Evolutionary conservation across 2,797 vertebrate species (phyloP).

Genomic region (Morus bassanus): DNA sequence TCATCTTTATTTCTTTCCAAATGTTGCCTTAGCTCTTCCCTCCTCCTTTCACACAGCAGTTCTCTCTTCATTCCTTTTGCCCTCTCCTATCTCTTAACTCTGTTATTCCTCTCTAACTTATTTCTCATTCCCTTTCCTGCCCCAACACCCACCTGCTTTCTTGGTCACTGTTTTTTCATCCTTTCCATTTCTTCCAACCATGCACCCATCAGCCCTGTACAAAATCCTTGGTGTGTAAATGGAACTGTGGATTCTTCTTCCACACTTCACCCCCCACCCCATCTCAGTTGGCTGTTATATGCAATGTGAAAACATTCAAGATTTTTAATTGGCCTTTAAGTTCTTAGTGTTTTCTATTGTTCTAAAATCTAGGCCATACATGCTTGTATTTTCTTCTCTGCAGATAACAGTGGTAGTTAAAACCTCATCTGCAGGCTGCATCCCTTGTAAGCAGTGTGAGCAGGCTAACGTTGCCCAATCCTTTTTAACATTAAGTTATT

Average conservation of each 20-base stretch:
- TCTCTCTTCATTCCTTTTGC: background rate
- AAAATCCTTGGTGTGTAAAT: background rate
- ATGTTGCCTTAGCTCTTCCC: background rate
- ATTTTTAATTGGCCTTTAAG: background rate
- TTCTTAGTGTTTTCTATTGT: background rate
- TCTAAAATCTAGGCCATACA: background rate
- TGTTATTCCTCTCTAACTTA: background rate
- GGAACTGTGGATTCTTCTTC: background rate
- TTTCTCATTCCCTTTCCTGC: background rate
- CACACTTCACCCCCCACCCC: background rate
- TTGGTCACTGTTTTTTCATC: background rate
- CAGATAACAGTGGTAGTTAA: background rate
- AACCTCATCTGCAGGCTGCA: background rate
- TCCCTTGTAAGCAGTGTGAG: background rate
- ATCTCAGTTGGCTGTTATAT: background rate
- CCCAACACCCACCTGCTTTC: background rate
- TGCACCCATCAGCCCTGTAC: background rate
- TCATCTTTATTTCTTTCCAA: background rate
- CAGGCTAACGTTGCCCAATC: background rate
- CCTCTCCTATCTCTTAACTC: background rate
- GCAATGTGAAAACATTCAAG: background rate
- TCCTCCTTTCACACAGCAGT: background rate
- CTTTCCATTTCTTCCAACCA: background rate
- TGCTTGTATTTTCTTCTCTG: background rate
- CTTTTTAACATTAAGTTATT: background rate